A percentile compares a stretch with the other conserved stretches of the same genome.
Evolutionary conservation across 2,113 vertebrate genomes (phyloP).

Genomic region (Callorhinus ursinus): DNA sequence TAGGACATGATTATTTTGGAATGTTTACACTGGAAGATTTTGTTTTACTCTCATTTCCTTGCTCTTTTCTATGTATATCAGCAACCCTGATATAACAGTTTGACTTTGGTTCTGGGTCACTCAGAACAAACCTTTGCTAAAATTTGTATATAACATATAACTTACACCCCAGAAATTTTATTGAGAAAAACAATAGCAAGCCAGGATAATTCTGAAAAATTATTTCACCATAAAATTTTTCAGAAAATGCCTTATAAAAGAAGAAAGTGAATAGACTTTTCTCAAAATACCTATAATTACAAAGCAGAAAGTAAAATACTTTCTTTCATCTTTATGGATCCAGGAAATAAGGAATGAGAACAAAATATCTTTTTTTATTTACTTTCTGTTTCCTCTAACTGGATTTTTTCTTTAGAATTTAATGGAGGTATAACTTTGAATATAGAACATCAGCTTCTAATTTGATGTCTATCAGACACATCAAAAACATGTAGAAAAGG

Average conservation of each 20-base stretch:
- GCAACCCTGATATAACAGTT: slow-evolving; percentile 92
- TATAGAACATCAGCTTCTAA: not conserved
- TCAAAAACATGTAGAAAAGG: not conserved
- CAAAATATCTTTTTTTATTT: not conserved
- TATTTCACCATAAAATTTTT: not conserved
- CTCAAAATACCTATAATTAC: not conserved
- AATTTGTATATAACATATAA: not conserved
- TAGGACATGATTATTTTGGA: slow-evolving; percentile 85
- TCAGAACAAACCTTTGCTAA: slow-evolving; percentile 89
- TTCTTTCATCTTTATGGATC: not conserved
- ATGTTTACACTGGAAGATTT: slow-evolving; percentile 92
- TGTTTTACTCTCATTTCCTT: slow-evolving; percentile 92
- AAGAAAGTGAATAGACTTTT: not conserved
- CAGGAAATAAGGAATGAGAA: not conserved
- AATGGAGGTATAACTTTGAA: not conserved
- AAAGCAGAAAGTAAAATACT: not conserved
- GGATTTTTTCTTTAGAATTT: not conserved
- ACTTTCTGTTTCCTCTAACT: not conserved
- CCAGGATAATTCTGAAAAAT: not conserved
- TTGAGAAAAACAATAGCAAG: not conserved
- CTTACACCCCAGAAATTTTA: not conserved
- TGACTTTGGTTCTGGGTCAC: slow-evolving; percentile 91
- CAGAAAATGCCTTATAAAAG: not conserved
- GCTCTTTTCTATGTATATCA: slow-evolving; percentile 91
- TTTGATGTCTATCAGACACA: not conserved